A percentile compares a stretch with the other conserved stretches of the same genome.
Evolutionary conservation across 2,113 vertebrate species (phyloP).

Genomic region (Chrysochloris asiatica): DNA sequence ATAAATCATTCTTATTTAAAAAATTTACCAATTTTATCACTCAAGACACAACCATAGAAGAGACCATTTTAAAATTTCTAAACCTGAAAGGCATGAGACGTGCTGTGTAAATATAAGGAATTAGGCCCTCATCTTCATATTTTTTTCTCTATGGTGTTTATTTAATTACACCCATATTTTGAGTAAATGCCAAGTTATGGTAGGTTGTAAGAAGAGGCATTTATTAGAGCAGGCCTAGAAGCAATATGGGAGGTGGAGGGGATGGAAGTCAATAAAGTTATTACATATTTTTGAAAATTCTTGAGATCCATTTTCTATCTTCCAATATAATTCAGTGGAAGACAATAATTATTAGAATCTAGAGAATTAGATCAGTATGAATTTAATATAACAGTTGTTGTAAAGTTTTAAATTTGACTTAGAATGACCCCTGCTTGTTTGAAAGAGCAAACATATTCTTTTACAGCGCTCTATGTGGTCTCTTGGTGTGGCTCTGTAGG

Average conservation of each 20-base stretch:
- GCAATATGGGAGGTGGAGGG: background rate
- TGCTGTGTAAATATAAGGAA: background rate
- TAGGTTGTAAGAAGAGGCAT: background rate
- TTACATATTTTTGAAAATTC: background rate
- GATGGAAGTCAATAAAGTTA: background rate
- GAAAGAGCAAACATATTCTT: background rate
- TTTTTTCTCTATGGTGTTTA: background rate
- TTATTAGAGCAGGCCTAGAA: background rate
- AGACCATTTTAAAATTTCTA: background rate
- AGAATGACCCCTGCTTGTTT: background rate
- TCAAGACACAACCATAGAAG: background rate
- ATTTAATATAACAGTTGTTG: background rate
- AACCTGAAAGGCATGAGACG: background rate
- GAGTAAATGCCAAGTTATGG: background rate
- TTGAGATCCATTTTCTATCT: background rate
- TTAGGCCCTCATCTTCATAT: background rate
- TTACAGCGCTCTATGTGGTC: background rate
- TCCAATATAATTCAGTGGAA: background rate
- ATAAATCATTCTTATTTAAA: too few species aligned
- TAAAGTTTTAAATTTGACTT: constrained; percentile 1
- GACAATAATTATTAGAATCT: background rate
- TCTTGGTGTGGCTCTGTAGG: too few species aligned
- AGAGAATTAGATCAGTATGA: background rate
- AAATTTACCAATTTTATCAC: background rate
- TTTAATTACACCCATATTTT: background rate